Conservation (phyloP, 2,888 invertebrate genomes). For the Watsonalla binaria region DNA sequence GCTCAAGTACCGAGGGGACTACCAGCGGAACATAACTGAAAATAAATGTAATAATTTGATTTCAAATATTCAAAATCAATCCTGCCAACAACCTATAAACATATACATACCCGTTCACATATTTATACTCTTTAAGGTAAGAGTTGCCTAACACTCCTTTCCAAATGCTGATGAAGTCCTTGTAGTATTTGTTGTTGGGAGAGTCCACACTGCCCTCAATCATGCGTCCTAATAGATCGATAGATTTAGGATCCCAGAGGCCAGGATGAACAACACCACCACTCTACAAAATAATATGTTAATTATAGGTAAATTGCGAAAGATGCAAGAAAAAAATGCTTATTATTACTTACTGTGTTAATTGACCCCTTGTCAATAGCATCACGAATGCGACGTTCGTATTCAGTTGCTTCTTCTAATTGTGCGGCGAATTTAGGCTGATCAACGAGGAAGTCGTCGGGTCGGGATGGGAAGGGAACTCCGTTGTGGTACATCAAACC, state of each 20-base stretch:
- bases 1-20: slow-evolving; percentile 81
- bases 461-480: slow-evolving; percentile 81
- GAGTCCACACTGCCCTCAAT: slow-evolving; percentile 82
- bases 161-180: slow-evolving; percentile 75
- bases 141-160: slow-evolving; percentile 80
- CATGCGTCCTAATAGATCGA: slow-evolving; percentile 81
- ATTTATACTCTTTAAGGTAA: slow-evolving; percentile 28
- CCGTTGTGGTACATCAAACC: slow-evolving; percentile 82
- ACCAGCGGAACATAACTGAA: slow-evolving; percentile 53
- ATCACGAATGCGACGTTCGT: slow-evolving; percentile 77
- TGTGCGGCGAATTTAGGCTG: slow-evolving; percentile 62
- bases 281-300: too few relatives aligned
- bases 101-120: slow-evolving; percentile 37
- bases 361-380: slow-evolving; percentile 78
- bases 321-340: neutral
- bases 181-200: slow-evolving; percentile 78
- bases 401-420: slow-evolving; percentile 62
- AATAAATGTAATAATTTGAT: slow-evolving; percentile 1
- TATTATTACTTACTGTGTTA: slow-evolving; percentile 40
- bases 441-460: slow-evolving; percentile 73
- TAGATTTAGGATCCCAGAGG: slow-evolving; percentile 79
- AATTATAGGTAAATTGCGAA: too few relatives aligned
- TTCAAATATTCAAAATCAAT: too few relatives aligned
- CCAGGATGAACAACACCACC: slow-evolving; percentile 24
- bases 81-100: too few relatives aligned